Base-by-base conservation (phyloP, 2,888 invertebrate genomes). In the Chymomyza procnemis region DNA sequence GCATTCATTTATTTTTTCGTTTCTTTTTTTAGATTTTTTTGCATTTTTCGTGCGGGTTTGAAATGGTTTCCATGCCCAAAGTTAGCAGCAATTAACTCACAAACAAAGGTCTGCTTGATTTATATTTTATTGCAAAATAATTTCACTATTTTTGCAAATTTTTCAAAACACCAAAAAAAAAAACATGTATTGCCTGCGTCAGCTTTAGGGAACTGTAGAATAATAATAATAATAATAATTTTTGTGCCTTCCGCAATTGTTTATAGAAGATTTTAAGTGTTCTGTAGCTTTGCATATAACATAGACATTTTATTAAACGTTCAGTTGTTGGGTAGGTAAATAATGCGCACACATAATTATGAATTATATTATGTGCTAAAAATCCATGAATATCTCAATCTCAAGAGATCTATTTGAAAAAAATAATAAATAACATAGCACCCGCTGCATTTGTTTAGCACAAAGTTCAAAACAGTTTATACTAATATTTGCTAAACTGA, bases 181-280 rank as follows among this genome's bases (percentile, higher is more conserved):
- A 66, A 59, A 66, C 9, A 64, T 64, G 66, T 60, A 61, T 67
- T 55, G 65, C 63, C 75, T 71, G 67, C 76, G 79, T 76, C 79
- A 75, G 73, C 76, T 67, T 64, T 69, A 59, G 75, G 72, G 78
- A 78, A 67, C 72, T 73, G 65, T 59, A 74, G 67, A 63, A 64
- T 64, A 73, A 73, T 9, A 34, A 41, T 41, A 12, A 41, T 41
- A 2, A 41, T 41, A 41, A 76, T 76, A 78, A 78, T n/a, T n/a
- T 78, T 76, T 67, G 57, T 58, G 61, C 76, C 64, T 60, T 67
- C 67, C 61, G 67, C 72, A 68, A 68, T n/a, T 66, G 60, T 68
- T 61, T 66, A 73, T 61, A 74, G 64, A 64, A 76, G 12, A 9
- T 12, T 41, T 12, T 41, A 12, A 41, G 34, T 2, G 12, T 12